Evolutionary conservation across 2,113 vertebrate species (phyloP).

Genomic region (Cisticola juncidis): DNA sequence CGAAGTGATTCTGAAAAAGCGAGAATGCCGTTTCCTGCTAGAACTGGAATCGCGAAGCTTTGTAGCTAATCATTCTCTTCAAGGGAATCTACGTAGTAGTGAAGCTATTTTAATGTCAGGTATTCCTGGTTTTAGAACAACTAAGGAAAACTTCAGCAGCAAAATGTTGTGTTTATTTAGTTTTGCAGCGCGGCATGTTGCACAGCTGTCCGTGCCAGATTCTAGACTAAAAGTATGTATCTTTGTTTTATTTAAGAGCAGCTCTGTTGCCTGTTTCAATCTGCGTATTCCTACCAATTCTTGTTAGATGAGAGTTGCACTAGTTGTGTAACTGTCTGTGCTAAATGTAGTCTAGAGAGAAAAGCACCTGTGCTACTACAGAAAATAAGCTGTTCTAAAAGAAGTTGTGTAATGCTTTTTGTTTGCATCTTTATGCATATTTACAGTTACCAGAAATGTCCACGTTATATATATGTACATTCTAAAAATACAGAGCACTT

Average conservation of each 20-base stretch:
- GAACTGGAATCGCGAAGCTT: neutral
- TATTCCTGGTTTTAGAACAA: neutral
- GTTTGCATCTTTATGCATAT: neutral
- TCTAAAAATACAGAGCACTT: neutral
- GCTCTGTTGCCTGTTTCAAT: neutral
- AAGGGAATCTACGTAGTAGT: neutral
- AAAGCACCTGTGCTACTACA: neutral
- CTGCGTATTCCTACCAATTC: neutral
- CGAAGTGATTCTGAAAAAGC: neutral
- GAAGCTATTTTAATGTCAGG: neutral
- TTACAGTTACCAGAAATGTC: neutral
- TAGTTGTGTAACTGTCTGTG: neutral
- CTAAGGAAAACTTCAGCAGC: neutral
- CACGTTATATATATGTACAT: neutral
- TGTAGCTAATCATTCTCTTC: neutral
- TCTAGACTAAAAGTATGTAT: neutral
- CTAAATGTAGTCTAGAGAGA: neutral
- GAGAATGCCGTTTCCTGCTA: rapidly evolving
- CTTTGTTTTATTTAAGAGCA: neutral
- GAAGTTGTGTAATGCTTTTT: neutral
- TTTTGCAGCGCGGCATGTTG: neutral
- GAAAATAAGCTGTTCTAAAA: neutral
- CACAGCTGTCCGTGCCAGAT: neutral
- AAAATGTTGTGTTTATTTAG: neutral
- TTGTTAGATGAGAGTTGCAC: neutral